Evolutionary conservation across 2,888 invertebrate genomes (phyloP).

Genomic region (Diabrotica balteata): DNA sequence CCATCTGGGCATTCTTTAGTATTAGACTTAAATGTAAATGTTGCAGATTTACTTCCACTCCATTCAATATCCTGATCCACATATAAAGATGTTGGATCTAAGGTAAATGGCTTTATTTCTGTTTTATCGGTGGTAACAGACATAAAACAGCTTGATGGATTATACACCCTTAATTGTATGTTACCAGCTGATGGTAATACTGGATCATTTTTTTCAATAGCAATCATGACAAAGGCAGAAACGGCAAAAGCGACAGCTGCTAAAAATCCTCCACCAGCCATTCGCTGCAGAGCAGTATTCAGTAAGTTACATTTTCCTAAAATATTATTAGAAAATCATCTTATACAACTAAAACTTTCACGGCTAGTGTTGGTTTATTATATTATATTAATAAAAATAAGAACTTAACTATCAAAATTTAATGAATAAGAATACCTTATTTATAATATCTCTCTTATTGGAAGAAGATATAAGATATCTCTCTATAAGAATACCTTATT

Average conservation of each 20-base stretch:
- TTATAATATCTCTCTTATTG: no score
- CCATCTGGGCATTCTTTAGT: neutral
- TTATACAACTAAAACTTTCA: no score
- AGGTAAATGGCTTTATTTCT: no score
- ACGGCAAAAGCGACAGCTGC: slow-evolving; percentile 85
- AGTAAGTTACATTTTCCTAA: slow-evolving; percentile 61
- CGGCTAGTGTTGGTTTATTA: no score
- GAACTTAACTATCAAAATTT: no score
- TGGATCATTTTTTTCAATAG: slow-evolving; percentile 75
- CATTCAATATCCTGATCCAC: no score
- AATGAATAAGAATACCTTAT: no score
- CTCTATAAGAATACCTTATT: no score
- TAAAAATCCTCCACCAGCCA: slow-evolving; percentile 86
- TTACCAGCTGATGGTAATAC: slow-evolving; percentile 65
- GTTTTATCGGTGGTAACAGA: no score
- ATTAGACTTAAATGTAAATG: slow-evolving; percentile 23
- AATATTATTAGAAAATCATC: neutral
- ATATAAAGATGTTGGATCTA: no score
- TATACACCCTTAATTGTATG: slow-evolving; percentile 75
- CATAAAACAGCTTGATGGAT: slow-evolving; percentile 65
- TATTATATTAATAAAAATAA: no score
- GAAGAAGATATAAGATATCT: no score
- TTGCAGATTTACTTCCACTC: neutral
- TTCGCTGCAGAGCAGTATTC: slow-evolving; percentile 82
- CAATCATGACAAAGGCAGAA: slow-evolving; percentile 84